Evolutionary conservation across 2,888 invertebrate genomes (phyloP), one percentile per base, ranked within the genome.

Genomic region (Hyposoter didymator): DNA sequence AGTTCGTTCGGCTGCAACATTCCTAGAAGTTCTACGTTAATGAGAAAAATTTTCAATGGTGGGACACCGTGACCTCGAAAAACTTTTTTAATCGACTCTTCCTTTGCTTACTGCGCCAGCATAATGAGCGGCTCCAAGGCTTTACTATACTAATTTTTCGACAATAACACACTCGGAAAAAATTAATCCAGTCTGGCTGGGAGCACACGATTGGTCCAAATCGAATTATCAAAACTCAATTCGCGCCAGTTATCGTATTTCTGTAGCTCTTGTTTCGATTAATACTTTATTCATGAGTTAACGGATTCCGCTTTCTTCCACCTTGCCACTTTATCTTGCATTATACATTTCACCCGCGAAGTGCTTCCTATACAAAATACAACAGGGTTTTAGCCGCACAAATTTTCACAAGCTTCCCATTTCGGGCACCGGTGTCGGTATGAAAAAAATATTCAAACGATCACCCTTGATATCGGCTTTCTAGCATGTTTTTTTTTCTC

Each of bases 231-330:
- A 17, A 47, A 69, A 22, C 47, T 28, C 45, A 47, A 69, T 47
- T 28, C 12, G 14, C 28, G 39, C 17, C 22, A 8, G 17, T 28
- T 28, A 39, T 69, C 14, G 45, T 17, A 47, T 69, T 45, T 17
- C 28, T 39, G 17, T 28, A 47, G 6, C 22, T 2, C 17, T 17
- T 45, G 22, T 45, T 69, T 69, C 45, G 5, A 45, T 28, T 19
- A 14, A 69, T 67, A n/a, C 45, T 14, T 69, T 69, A 69, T 69
- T 69, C 59, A 59, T 59, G 59, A 59, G 59, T 59, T 59, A 59
- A 59, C 59, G 14, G 28, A 14, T 22, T 28, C 28, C 59, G 22
- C 59, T 59, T 59, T 22, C 28, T 28, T 59, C 28, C 59, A 14
- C 14, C 28, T 59, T 28, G 6, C 22, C 59, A 12, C 14, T 69